phyloP scores from a whole-genome alignment of 2,113 vertebrate species.

The Periophthalmus modestus region DNA sequence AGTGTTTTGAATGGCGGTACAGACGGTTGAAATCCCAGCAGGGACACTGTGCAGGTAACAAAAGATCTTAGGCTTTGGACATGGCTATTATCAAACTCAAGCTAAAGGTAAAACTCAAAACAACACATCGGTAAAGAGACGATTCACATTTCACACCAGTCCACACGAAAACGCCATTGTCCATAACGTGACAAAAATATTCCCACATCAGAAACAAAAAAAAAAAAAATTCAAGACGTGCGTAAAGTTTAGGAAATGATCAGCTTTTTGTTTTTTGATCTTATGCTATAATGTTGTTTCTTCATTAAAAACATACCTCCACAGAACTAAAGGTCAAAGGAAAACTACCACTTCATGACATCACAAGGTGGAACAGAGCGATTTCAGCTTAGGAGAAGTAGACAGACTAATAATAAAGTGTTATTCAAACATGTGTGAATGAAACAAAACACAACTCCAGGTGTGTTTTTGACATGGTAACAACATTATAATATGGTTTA shows the following conservation, averaged over 20 bases:
- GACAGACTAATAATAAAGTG: too few species aligned
- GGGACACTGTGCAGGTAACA: conserved; percentile 6
- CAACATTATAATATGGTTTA: too few species aligned
- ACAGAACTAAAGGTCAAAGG: too few species aligned
- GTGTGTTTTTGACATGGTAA: too few species aligned
- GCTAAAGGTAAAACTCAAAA: background rate
- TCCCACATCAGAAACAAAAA: background rate
- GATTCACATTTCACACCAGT: background rate
- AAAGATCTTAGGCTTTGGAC: conserved; percentile 13
- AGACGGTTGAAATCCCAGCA: conserved; percentile 20
- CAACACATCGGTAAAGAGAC: conserved; percentile 10
- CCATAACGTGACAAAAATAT: background rate
- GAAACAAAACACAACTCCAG: too few species aligned
- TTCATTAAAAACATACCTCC: too few species aligned
- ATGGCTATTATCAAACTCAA: conserved; percentile 25
- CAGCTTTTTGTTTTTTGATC: too few species aligned
- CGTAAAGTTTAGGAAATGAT: background rate
- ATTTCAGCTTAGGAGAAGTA: too few species aligned
- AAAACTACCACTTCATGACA: too few species aligned
- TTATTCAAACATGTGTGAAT: too few species aligned
- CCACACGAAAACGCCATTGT: background rate
- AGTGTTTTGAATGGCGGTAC: conserved; percentile 21
- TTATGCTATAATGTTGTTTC: too few species aligned
- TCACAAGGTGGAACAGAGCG: too few species aligned
- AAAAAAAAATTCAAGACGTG: background rate